These are phyloP conservation scores for Brienomyrus longianalis DNA, from an alignment of 2,113 vertebrate genomes.

Conservation along the genomic window DNA sequence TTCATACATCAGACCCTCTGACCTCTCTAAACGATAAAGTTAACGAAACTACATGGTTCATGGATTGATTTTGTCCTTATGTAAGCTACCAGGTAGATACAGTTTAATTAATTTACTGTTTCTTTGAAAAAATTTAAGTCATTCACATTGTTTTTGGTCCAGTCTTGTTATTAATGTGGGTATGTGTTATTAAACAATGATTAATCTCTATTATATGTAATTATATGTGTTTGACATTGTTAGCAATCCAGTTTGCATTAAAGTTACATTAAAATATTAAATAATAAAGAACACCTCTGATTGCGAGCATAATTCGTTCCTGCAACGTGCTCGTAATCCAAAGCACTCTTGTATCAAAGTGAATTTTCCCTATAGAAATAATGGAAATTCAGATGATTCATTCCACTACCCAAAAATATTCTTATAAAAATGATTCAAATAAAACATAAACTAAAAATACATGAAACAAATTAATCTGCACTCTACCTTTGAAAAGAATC, in stretches of 20 bases:
- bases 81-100: background rate
- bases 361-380: too few relatives aligned
- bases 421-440: too few relatives aligned
- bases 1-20: background rate
- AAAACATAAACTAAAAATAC: too few relatives aligned
- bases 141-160: background rate
- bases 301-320: too few relatives aligned
- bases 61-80: background rate
- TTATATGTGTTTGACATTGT: background rate
- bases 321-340: too few relatives aligned
- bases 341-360: too few relatives aligned
- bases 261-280: background rate
- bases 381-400: too few relatives aligned
- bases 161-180: background rate
- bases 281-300: background rate
- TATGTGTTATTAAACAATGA: background rate
- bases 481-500: too few relatives aligned
- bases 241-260: background rate
- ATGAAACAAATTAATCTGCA: too few relatives aligned
- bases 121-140: background rate
- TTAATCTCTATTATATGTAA: background rate
- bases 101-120: background rate
- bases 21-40: background rate
- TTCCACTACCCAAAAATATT: too few relatives aligned
- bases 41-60: background rate